Evolutionary conservation across 2,888 invertebrate genomes (phyloP).

Genomic region (Scaptomyza tumidula): DNA sequence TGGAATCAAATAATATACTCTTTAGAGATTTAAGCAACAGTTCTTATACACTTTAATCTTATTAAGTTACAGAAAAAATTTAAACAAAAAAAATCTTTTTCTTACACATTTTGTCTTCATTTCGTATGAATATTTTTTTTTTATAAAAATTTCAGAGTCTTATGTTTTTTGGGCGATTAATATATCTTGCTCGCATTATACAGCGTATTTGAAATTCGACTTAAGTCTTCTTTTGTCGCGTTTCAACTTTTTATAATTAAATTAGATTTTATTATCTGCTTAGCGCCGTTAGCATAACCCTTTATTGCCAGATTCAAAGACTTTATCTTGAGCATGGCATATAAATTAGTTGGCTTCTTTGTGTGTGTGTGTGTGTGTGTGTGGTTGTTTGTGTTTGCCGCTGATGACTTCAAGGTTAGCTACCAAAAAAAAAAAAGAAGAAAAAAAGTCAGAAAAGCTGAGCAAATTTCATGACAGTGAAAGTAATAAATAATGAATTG

Average conservation of each 20-base stretch:
- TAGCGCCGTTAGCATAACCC: constrained; percentile 57
- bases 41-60: no score
- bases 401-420: constrained; percentile 66
- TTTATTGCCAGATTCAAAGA: constrained; percentile 43
- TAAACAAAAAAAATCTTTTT: no score
- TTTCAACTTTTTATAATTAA: constrained; percentile 43
- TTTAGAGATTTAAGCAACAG: neutral
- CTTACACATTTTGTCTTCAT: no score
- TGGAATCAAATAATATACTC: neutral
- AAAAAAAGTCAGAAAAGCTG: constrained; percentile 38
- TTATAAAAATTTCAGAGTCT: no score
- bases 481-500: constrained; percentile 78
- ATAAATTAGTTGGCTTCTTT: neutral
- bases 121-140: no score
- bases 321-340: constrained; percentile 28
- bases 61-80: no score
- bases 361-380: neutral
- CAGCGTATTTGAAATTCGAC: constrained; percentile 2
- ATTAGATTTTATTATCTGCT: constrained; percentile 55
- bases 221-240: neutral
- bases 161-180: no score
- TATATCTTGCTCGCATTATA: no score
- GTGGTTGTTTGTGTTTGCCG: constrained; percentile 12
- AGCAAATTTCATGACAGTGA: constrained; percentile 73
- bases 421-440: constrained; percentile 39